Evolutionary conservation across 1,140 invertebrate genomes (phyloP).

Genomic region (Heliconius hermathena): DNA sequence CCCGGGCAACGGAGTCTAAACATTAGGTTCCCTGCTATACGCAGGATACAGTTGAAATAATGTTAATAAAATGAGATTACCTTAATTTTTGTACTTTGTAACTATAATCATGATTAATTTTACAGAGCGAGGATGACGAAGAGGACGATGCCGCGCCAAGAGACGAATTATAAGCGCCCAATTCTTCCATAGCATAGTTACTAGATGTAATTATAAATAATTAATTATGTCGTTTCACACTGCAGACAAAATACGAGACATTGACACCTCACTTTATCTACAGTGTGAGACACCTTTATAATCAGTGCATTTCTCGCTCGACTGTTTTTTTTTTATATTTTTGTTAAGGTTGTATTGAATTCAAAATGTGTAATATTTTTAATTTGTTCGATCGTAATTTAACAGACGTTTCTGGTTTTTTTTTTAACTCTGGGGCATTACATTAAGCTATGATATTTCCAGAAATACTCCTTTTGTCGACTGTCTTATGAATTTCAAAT

Average conservation of each 20-base stretch:
- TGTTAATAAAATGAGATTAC: too few relatives aligned
- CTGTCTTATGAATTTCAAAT: conserved; percentile 23
- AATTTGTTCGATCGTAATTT: background rate
- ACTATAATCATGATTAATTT: conserved; percentile 12
- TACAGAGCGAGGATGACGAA: conserved; percentile 70
- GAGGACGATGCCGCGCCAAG: conserved; percentile 68
- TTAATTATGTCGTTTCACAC: conserved; percentile 19
- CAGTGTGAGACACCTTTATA: conserved; percentile 22
- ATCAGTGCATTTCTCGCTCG: conserved; percentile 65
- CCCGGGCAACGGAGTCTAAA: too few relatives aligned
- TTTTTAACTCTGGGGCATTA: background rate
- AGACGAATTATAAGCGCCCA: conserved; percentile 71
- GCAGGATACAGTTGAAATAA: too few relatives aligned
- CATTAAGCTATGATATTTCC: conserved; percentile 22
- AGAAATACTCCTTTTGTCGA: conserved; percentile 9
- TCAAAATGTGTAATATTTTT: conserved; percentile 17
- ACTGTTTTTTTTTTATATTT: conserved; percentile 54
- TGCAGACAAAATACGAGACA: background rate
- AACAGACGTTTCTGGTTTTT: background rate
- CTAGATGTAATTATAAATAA: conserved; percentile 48
- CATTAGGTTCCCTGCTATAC: too few relatives aligned
- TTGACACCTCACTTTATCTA: background rate
- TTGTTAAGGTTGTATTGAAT: conserved; percentile 56
- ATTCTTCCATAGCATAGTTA: conserved; percentile 66
- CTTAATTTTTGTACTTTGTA: too few relatives aligned